Base-by-base conservation (phyloP, 2,888 invertebrate species). In the Diplolepis rosae region DNA sequence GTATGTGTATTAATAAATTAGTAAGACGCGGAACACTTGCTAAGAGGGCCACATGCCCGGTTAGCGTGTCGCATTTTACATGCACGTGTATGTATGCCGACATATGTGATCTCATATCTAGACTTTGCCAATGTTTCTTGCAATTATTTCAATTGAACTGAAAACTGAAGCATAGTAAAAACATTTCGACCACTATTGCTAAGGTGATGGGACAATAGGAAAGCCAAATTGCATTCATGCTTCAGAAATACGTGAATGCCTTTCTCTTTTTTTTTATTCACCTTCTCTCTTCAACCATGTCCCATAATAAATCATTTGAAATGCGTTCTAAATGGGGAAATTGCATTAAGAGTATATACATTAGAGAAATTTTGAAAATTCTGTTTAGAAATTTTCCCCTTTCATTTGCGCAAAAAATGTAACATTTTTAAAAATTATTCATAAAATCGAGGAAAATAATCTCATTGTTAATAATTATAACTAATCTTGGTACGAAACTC, bases 1-100 rank as follows among this genome's bases (percentile, higher is more conserved):
- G 70, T 71, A 74, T 73, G 71, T 71, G 42, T 70, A 70, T 71
- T 74, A 73, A 66, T 71, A 65, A 56, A 77, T 76, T 72, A 80
- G 79, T 81, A 77, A 77, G 83, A 83, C 80, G 80, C 83, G 88
- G 87, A 83, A 88, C 84, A 88, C 88, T 88, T 88, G 85, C 77
- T 83, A 88, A 87, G 82, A 84, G 84, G 87, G 87, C 81, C 87
- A 84, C 77, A 70, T 70, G 66, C 61, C 68, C 66, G 72, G 71
- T 74, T 74, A 72, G 48, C 71, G 67, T 68, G 35, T 70, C 65
- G 61, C 71, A 71, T 66, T 68, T 35, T 65, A 61, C 39, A 65
- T 51, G 61, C 39, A 27, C 7, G n/a, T n/a, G 2, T 45, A 68
- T 50, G 35, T 54, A 32, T 66, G 18, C 27, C 15, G 30, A 27